These are phyloP conservation scores for Cirrhinus mrigala DNA, from an alignment of 2,797 vertebrate species.

Conservation along the genomic window DNA sequence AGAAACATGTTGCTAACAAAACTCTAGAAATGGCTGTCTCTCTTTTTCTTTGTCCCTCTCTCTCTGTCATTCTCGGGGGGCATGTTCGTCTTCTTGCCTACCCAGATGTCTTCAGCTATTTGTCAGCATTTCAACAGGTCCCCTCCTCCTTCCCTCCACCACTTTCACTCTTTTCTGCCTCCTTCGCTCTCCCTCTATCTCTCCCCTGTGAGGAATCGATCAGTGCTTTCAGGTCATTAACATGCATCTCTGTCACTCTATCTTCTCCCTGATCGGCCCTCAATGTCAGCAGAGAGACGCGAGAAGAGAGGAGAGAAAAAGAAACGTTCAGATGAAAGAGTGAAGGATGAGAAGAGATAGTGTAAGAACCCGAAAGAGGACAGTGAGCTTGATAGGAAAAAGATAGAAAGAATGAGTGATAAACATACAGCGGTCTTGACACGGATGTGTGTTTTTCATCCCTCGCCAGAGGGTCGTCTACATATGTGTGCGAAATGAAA, in stretches of 20 bases:
- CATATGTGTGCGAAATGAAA: conserved; percentile 21
- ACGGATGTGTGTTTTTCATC: conserved; percentile 23
- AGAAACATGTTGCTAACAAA: conserved; percentile 16
- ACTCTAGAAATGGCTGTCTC: conserved; percentile 7
- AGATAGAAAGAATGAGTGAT: conserved; percentile 60
- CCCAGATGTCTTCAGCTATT: conserved; percentile 54
- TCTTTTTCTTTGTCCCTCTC: conserved; percentile 15
- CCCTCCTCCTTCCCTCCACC: conserved; percentile 20
- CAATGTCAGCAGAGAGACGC: conserved; percentile 40
- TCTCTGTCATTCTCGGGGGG: conserved; percentile 31
- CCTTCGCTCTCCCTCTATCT: conserved; percentile 10
- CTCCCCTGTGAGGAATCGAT: conserved; percentile 54
- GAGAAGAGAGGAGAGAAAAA: conserved; percentile 48
- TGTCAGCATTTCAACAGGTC: conserved; percentile 43
- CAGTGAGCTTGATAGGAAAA: conserved; percentile 46
- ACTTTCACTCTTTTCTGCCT: conserved; percentile 24
- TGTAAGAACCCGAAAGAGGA: conserved; percentile 55
- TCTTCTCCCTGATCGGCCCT: conserved; percentile 49
- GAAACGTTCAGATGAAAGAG: conserved; percentile 56
- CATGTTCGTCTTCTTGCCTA: conserved; percentile 43
- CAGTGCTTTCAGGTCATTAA: conserved; percentile 56
- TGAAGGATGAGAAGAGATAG: conserved; percentile 55
- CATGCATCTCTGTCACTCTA: conserved; percentile 59
- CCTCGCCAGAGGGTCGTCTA: conserved; percentile 13
- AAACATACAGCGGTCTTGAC: conserved; percentile 3